A percentile compares a stretch with the other conserved stretches of the same genome.
phyloP scores from a whole-genome alignment of 92 coral and sea anemone genomes.

The Porites rus region DNA sequence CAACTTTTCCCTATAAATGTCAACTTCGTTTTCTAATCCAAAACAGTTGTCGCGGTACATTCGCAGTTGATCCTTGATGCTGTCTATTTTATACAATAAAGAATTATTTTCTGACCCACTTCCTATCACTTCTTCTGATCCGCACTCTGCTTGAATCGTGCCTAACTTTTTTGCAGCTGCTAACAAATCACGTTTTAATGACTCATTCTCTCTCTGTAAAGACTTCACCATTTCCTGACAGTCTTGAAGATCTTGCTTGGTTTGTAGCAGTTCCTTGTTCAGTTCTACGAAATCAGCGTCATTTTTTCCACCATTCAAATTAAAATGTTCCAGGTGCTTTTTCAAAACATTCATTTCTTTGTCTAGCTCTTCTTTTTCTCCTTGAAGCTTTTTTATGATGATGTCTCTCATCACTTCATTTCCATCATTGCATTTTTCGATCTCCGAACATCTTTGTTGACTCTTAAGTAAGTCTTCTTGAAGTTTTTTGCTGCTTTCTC shows the following conservation, averaged over 20 bases:
- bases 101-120: neutral
- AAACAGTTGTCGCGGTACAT: slow-evolving; percentile 12
- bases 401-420: slow-evolving; percentile 23
- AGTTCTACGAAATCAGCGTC: slow-evolving; percentile 48
- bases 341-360: slow-evolving; percentile 23
- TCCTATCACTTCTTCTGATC: neutral
- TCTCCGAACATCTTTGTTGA: slow-evolving; percentile 19
- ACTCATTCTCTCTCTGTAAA: slow-evolving; percentile 29
- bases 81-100: slow-evolving; percentile 17
- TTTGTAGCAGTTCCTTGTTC: slow-evolving; percentile 27
- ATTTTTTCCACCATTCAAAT: slow-evolving; percentile 21
- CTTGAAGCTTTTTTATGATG: slow-evolving; percentile 28
- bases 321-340: slow-evolving; percentile 7
- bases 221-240: slow-evolving; percentile 5
- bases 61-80: slow-evolving; percentile 25
- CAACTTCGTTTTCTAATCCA: slow-evolving; percentile 43
- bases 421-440: slow-evolving; percentile 18
- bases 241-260: slow-evolving; percentile 46
- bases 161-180: slow-evolving; percentile 4
- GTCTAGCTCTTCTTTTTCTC: slow-evolving; percentile 34
- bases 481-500: slow-evolving; percentile 15
- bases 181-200: slow-evolving; percentile 27
- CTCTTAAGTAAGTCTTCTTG: slow-evolving; percentile 17
- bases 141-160: neutral
- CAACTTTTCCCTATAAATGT: slow-evolving; percentile 31